Base-by-base conservation (phyloP, 2,797 vertebrate genomes). In the Coreius guichenoti region DNA sequence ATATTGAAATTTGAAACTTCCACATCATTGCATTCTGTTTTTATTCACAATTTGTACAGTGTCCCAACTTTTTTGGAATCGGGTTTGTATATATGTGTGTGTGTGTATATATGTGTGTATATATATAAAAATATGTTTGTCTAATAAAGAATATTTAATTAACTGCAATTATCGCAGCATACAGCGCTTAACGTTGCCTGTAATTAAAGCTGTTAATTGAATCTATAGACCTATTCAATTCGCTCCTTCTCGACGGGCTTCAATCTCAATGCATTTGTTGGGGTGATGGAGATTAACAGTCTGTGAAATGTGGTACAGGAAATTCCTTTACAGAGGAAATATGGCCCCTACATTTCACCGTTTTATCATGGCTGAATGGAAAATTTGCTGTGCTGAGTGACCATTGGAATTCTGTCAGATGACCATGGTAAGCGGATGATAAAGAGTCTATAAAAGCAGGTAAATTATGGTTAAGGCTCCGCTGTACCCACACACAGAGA, bases 341-440 rank as follows among this genome's bases (percentile, higher is more conserved):
- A 90, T 84, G 88, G 84, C 78, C 87, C 73, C 84, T 56, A 80
- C 90, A 88, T 92, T 93, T 93, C 90, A 91, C 45, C 31, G 83
- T 89, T 91, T 92, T 90, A 91, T 93, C 90, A 87, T 63, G 83
- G 82, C 86, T 82, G 91, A 90, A 89, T 84, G 81, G 90, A 87
- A 87, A 90, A 90, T 86, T 88, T 87, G 86, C 74, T 69, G 8
- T 81, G 58, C 82, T n/a, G 78, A 87, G 90, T 84, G 63, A 78
- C 88, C 91, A 91, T 91, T 90, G 92, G 92, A 90, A 91, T 93
- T 83, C 91, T 92, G 92, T 93, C 93, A 90, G 91, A 85, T 92
- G 92, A 90, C 91, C 91, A 90, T 87, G 87, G 90, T 89, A 90
- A 93, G 87, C 58, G 85, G 87, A 92, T 90, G 92, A 94, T 92